Evolutionary conservation across 2,797 vertebrate species (phyloP).

Genomic region (Sternarchorhynchus goeldii): DNA sequence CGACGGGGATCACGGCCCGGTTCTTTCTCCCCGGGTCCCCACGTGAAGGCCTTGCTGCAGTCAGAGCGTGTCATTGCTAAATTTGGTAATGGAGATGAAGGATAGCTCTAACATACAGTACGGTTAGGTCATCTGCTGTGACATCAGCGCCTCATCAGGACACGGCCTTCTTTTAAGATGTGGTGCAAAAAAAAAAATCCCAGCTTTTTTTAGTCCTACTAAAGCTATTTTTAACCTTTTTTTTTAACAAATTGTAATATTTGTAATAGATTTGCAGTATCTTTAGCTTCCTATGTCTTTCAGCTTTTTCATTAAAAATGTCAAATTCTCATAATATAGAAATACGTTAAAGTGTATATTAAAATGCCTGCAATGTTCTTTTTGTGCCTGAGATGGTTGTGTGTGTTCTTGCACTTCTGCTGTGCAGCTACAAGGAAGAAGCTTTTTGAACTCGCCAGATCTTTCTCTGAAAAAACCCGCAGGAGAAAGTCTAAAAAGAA

Average conservation of each 20-base stretch:
- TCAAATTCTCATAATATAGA: no score
- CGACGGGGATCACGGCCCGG: neutral
- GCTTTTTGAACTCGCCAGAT: slow-evolving; percentile 84
- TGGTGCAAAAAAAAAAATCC: neutral
- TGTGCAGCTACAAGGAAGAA: slow-evolving; percentile 82
- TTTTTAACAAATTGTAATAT: neutral
- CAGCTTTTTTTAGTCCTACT: neutral
- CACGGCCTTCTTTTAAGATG: slow-evolving; percentile 4
- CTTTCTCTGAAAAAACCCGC: slow-evolving; percentile 85
- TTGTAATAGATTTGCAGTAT: neutral
- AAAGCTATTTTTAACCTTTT: neutral
- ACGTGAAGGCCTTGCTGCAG: neutral
- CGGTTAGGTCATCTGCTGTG: neutral
- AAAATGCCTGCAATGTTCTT: neutral
- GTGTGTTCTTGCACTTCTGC: slow-evolving; percentile 11
- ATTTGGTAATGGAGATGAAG: slow-evolving; percentile 7
- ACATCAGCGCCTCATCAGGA: neutral
- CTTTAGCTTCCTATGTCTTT: no score
- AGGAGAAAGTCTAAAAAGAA: slow-evolving; percentile 84
- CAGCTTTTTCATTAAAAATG: no score
- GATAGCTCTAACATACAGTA: neutral
- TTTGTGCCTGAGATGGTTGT: neutral
- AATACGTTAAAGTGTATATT: no score
- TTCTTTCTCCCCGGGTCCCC: neutral
- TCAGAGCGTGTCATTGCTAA: neutral